Evolutionary conservation across 2,888 invertebrate genomes (phyloP).

Genomic region (Bhutanitis thaidina): DNA sequence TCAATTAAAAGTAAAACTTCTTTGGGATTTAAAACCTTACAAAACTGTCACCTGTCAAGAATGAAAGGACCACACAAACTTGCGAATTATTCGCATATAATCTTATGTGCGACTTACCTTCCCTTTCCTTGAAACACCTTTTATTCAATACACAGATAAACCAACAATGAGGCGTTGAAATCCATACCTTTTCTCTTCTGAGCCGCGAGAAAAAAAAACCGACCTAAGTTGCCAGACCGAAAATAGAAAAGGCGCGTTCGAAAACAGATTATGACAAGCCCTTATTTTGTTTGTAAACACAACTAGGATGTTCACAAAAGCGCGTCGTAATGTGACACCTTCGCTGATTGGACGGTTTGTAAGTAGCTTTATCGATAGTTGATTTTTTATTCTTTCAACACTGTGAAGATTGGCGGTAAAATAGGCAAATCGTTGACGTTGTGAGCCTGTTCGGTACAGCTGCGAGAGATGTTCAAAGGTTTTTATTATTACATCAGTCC

Average conservation of each 20-base stretch:
- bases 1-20: conserved; percentile 56
- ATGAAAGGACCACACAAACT: conserved; percentile 61
- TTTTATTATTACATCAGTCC: conserved; percentile 38
- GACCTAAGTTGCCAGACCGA: conserved; percentile 65
- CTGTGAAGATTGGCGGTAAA: conserved; percentile 49
- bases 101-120: conserved; percentile 55
- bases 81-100: conserved; percentile 53
- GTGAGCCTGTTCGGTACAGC: conserved; percentile 46
- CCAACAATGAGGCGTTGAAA: conserved; percentile 75
- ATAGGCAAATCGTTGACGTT: conserved; percentile 71
- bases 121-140: conserved; percentile 63
- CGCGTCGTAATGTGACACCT: conserved; percentile 72
- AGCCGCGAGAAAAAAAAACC: conserved; percentile 53
- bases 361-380: conserved; percentile 65
- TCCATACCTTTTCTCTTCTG: conserved; percentile 65
- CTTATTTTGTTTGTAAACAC: conserved; percentile 79
- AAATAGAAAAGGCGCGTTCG: conserved; percentile 66
- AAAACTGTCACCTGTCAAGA: conserved; percentile 59
- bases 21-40: conserved; percentile 37
- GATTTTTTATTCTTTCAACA: conserved; percentile 55
- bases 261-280: conserved; percentile 78
- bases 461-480: conserved; percentile 42
- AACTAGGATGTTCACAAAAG: conserved; percentile 51
- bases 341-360: conserved; percentile 61
- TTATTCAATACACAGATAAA: conserved; percentile 58